phyloP scores from a whole-genome alignment of 2,113 vertebrate species.

The Setophaga coronata region DNA sequence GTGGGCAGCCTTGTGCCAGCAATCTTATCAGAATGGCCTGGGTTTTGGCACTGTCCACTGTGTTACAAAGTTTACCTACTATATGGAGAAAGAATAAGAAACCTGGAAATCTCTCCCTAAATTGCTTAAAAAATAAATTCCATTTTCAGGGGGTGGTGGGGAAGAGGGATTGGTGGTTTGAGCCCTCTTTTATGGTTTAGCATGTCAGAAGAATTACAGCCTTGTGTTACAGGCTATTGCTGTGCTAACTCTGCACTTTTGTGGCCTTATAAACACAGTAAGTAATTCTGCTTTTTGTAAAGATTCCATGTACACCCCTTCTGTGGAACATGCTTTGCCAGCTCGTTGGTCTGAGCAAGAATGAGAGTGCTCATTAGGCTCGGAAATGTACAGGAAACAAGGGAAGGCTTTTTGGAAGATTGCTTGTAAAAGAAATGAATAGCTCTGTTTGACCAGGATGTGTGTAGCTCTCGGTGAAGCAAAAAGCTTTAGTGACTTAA shows the following conservation, averaged over 20 bases:
- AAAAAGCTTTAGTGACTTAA: neutral
- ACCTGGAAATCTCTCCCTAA: neutral
- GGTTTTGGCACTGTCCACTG: neutral
- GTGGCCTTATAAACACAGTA: neutral
- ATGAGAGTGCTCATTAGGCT: conserved; percentile 19
- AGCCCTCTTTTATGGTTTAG: conserved; percentile 26
- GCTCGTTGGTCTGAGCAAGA: conserved; percentile 25
- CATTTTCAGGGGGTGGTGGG: neutral
- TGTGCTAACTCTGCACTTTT: conserved; percentile 48
- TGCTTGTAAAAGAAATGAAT: neutral
- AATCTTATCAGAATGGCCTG: neutral
- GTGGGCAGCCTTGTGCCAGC: neutral
- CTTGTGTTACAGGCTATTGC: conserved; percentile 8
- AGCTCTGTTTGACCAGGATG: neutral
- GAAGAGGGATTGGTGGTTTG: conserved; percentile 12
- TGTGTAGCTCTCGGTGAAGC: neutral
- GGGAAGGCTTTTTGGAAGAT: conserved; percentile 18
- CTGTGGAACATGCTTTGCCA: conserved; percentile 16
- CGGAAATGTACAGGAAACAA: conserved; percentile 20
- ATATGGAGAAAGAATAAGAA: neutral
- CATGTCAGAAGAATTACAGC: conserved; percentile 38
- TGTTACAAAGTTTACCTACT: neutral
- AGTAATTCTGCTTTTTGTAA: conserved; percentile 26
- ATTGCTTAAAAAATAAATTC: neutral
- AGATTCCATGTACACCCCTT: neutral